Evolutionary conservation across 2,113 vertebrate genomes (phyloP), one percentile per base, ranked within the genome.

Genomic region (Gobiocypris rarus): DNA sequence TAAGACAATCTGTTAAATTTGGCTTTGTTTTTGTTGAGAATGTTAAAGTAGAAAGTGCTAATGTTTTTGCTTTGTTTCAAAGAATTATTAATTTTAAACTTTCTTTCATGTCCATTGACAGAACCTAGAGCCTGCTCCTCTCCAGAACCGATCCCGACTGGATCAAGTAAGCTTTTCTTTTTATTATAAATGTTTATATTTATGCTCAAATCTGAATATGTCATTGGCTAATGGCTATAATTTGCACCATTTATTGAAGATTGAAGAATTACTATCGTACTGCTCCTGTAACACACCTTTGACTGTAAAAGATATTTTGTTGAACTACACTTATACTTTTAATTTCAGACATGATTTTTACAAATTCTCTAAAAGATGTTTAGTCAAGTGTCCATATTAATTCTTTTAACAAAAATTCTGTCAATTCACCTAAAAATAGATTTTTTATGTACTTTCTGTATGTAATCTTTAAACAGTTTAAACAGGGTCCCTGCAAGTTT

Each of bases 61-160:
- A 24, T 15, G 41, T 73, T 45, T 71, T 71, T 45, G 11, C n/a
- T n/a, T 71, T 24, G 2, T 13, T 11, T 71, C 38, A n/a, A 43
- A 71, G 17, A 31, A 59, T 81, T 19, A n/a, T 75, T 50, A 45
- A 86, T 61, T 78, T 78, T 9, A 43, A 59, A 45, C 38, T 81
- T 59, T 54, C 31, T 81, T 13, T 65, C 34, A 38, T 87, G 43
- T 87, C 59, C 38, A 73, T 48, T 67, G 54, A 84, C 90, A 95
- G 94, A 94, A 88, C 90, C 93, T 93, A 50, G 94, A 95, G 71
- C 93, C 94, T 61, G 84, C 91, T 85, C 89, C 92, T 34, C 89
- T 94, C 90, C 94, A 92, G 89, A 94, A 85, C 89, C 91, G 94
- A 61, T 91, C 93, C 82, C 82, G 94, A 87, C 90, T 93, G 11